Evolutionary conservation across 2,888 invertebrate species (phyloP).

Genomic region (Acanthosepion lycidas): DNA sequence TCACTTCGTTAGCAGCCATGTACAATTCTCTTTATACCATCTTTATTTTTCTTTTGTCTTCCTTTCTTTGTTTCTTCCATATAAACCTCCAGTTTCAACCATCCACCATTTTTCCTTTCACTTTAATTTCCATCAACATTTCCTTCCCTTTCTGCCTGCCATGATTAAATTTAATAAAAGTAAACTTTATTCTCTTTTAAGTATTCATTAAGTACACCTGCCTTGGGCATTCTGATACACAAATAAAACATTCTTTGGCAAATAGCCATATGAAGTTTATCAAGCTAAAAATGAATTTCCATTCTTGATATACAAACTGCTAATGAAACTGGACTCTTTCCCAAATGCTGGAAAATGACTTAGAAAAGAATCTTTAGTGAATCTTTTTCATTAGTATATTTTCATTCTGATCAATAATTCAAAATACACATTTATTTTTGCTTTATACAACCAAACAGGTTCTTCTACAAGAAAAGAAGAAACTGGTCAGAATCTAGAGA

Average conservation of each 20-base stretch:
- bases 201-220: not conserved
- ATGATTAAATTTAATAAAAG: not conserved
- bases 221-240: not conserved
- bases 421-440: not conserved
- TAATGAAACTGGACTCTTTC: not conserved
- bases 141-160: not conserved
- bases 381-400: not conserved
- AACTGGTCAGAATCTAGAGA: too few relatives aligned
- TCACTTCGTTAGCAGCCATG: not conserved
- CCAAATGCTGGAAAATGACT: not conserved
- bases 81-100: not conserved
- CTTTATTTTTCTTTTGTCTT: not conserved
- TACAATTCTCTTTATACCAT: not conserved
- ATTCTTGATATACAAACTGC: not conserved
- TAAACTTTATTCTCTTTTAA: constrained; percentile 4
- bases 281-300: not conserved
- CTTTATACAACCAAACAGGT: not conserved
- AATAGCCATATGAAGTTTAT: not conserved
- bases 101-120: not conserved
- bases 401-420: not conserved
- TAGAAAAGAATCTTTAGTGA: not conserved
- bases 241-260: not conserved
- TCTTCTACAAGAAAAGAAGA: not conserved
- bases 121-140: too few relatives aligned
- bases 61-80: not conserved